Base-by-base conservation (phyloP, 2,888 invertebrate species). In the Priocnemis perturbator region DNA sequence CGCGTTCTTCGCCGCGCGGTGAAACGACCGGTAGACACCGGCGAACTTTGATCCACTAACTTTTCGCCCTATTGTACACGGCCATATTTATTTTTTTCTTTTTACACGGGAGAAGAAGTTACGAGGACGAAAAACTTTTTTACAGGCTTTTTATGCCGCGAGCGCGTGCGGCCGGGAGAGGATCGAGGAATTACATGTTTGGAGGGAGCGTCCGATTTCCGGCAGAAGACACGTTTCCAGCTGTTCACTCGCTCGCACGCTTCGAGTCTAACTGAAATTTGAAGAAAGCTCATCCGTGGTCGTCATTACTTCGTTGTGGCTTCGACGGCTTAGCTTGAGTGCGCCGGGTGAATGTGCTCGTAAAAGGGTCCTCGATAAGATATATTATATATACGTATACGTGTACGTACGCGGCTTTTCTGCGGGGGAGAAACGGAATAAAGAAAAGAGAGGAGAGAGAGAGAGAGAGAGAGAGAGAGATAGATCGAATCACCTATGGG, bases 71-170 rank as follows among this genome's bases (percentile, higher is more conserved):
- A 48, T 76, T 77, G 77, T 75, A 71, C 74, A 77, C 77, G 72
- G 79, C 79, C 77, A 73, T 79, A 79, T 79, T 79, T 79, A 26
- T 26, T 3, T 5, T 26, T 26, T 26, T 26, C 5, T 26, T 26
- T 26, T 5, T 5, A 26, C 26, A 5, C 26, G 3, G 11, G 11
- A 37, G 7, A 7, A 7, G 1, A 81, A 83, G 83, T 87, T 86
- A 85, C 83, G 85, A 81, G 81, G 73, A 69, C 80, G 78, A 79
- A 83, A 83, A 86, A 83, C 73, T 86, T 77, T 88, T 87, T 88
- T 87, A 88, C 84, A 85, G 85, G 81, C 75, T 81, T 87, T 88
- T 88, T 88, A 88, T 83, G 84, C 84, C 80, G 81, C 77, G 76
- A 79, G 15, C n/a, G 44, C 44, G 47, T 19, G 20, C 59, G 21